Evolutionary conservation across 92 coral and sea anemone species (phyloP).

Genomic region (Phymanthus crucifer): DNA sequence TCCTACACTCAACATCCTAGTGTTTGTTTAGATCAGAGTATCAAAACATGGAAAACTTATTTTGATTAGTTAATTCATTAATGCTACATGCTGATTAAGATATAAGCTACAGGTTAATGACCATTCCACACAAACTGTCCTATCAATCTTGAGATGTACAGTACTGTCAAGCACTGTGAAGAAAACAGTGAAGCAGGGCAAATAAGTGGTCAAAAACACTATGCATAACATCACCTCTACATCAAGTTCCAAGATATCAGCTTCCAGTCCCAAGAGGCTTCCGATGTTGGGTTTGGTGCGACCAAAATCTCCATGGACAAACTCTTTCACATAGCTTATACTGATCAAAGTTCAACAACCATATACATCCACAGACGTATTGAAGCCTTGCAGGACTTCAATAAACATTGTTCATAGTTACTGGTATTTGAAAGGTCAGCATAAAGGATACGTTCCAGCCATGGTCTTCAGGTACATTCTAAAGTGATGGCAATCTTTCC

Average conservation of each 20-base stretch:
- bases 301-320: slow-evolving; percentile 98
- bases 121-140: neutral
- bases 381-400: too few species aligned
- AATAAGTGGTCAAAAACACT: neutral
- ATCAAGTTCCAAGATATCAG: slow-evolving; percentile 91
- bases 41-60: too few species aligned
- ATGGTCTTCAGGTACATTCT: slow-evolving; percentile 81
- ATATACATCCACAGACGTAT: too few species aligned
- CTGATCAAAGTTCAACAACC: slow-evolving; percentile 26
- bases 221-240: slow-evolving; percentile 73
- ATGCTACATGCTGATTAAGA: too few species aligned
- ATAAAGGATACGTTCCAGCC: slow-evolving; percentile 97
- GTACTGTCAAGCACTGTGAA: too few species aligned
- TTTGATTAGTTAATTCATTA: too few species aligned
- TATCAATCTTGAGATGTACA: neutral
- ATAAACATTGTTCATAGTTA: too few species aligned
- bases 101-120: too few species aligned
- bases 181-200: too few species aligned
- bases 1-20: too few species aligned
- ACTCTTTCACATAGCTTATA: slow-evolving; percentile 91
- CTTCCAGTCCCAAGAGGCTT: slow-evolving; percentile 63
- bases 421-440: too few species aligned
- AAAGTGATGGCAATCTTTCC: slow-evolving; percentile 74
- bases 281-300: slow-evolving; percentile 89
- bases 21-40: too few species aligned